Conservation (phyloP, 2,113 vertebrate genomes). For the Cyanistes caeruleus region DNA sequence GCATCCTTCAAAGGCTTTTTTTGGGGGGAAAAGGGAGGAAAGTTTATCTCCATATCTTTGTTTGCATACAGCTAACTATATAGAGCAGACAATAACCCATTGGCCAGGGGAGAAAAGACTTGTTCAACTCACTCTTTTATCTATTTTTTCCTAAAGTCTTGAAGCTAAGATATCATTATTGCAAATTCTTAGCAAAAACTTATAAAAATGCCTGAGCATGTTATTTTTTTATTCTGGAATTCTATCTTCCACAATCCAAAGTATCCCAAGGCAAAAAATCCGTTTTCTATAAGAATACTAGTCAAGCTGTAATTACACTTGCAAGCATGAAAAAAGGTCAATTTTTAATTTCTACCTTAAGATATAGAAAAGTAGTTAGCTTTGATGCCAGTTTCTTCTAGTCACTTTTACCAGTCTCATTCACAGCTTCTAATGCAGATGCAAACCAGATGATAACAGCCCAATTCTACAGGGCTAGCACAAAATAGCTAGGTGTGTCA, state of each 20-base stretch:
- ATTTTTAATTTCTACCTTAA: background rate
- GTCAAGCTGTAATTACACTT: background rate
- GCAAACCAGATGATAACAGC: background rate
- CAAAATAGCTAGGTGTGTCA: background rate
- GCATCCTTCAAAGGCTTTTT: background rate
- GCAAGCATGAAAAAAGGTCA: background rate
- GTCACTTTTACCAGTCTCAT: background rate
- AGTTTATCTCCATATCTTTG: background rate
- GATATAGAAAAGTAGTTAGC: background rate
- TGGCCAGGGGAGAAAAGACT: background rate
- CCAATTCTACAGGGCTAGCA: background rate
- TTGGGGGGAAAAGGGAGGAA: background rate
- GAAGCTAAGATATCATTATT: background rate
- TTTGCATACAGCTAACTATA: background rate
- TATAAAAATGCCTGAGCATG: background rate
- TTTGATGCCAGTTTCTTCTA: background rate
- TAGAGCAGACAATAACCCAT: background rate
- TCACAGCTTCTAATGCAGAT: background rate
- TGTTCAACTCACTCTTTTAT: background rate
- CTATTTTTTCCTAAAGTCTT: background rate
- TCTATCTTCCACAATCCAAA: background rate
- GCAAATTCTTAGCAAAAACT: background rate
- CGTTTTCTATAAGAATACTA: background rate
- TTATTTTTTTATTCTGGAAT: background rate
- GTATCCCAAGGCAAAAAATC: background rate